Evolutionary conservation across 2,888 invertebrate species (phyloP).

Genomic region (Herminia tarsipennalis): DNA sequence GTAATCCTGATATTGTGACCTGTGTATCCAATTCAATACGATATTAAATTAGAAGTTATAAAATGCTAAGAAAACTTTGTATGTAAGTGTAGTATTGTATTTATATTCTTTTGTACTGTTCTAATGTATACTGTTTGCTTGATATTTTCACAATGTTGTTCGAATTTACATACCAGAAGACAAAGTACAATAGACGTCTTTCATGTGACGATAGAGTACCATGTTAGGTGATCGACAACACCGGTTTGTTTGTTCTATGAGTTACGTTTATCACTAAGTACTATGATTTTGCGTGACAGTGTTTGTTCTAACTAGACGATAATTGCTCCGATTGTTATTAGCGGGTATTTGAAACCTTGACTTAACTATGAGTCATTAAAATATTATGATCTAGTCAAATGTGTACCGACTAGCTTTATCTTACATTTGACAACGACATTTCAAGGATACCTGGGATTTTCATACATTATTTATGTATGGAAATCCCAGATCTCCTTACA

Average conservation of each 20-base stretch:
- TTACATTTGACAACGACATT: slow-evolving; percentile 15
- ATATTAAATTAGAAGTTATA: background rate
- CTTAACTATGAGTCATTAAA: slow-evolving; percentile 19
- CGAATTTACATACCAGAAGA: no score
- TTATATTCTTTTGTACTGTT: no score
- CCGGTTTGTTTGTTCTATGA: background rate
- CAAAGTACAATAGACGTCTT: no score
- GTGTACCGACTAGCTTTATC: slow-evolving; percentile 9
- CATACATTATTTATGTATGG: slow-evolving; percentile 6
- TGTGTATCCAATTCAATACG: background rate
- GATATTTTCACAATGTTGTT: no score
- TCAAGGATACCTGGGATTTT: slow-evolving; percentile 17
- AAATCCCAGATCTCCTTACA: slow-evolving; percentile 3
- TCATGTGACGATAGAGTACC: no score
- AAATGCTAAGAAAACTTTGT: slow-evolving; percentile 3
- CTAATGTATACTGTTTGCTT: no score
- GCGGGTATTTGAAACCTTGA: slow-evolving; percentile 10
- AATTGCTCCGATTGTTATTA: slow-evolving; percentile 8
- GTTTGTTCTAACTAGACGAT: background rate
- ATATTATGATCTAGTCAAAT: slow-evolving; percentile 10
- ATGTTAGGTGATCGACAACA: no score
- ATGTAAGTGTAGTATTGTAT: no score
- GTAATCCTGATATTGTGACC: background rate
- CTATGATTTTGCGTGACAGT: background rate
- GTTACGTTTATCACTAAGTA: no score